phyloP scores from a whole-genome alignment of 2,113 vertebrate species.

The Hemibagrus wyckioides region DNA sequence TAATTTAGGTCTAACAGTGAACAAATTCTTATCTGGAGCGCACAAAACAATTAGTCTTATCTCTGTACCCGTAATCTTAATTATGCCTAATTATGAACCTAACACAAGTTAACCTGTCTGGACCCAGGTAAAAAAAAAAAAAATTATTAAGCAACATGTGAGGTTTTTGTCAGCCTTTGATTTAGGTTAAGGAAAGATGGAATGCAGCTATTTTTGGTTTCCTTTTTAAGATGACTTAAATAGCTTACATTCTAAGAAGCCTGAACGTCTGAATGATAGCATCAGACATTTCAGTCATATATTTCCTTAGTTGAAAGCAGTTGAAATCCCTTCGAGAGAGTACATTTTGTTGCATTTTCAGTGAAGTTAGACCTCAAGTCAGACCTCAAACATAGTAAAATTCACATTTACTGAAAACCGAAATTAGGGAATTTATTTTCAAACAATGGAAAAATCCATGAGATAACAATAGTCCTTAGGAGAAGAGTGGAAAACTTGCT shows the following conservation, averaged over 20 bases:
- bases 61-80: background rate
- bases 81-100: background rate
- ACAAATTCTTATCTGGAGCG: background rate
- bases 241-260: background rate
- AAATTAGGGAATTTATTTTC: background rate
- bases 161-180: background rate
- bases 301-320: background rate
- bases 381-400: background rate
- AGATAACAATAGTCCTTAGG: background rate
- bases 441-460: background rate
- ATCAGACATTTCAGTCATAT: background rate
- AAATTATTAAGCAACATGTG: background rate
- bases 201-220: background rate
- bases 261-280: background rate
- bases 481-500: slow-evolving; percentile 1
- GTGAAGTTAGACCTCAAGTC: background rate
- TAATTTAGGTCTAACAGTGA: background rate
- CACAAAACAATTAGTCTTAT: background rate
- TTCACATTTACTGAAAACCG: background rate
- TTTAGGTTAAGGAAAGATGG: background rate
- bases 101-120: background rate
- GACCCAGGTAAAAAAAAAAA: background rate
- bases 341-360: background rate
- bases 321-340: background rate
- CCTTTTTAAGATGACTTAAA: background rate